Evolutionary conservation across 2,888 invertebrate genomes (phyloP), one percentile per base, ranked within the genome.

Genomic region (Cerceris ruficornis): DNA sequence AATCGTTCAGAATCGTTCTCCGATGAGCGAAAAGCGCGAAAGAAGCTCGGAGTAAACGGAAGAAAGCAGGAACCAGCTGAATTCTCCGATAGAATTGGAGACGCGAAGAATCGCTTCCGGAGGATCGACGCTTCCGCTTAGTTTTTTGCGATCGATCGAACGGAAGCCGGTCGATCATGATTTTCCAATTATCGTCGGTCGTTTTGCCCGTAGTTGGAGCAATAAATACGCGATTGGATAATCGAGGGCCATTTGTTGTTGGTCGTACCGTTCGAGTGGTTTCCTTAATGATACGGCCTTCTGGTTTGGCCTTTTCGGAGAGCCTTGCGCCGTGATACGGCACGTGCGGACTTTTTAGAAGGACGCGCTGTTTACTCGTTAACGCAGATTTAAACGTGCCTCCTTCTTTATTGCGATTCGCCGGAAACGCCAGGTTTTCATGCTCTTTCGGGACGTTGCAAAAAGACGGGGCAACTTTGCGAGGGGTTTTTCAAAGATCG

Each of bases 301-400:
- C 67, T 46, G 28, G 15, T n/a, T 41, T 55, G 78, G 69, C 62
- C 82, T 77, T 70, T 84, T 39, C 17, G 13, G 8, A 42, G 58
- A 69, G 42, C 68, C 72, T 82, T 52, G 55, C 57, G 41, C 39
- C 55, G 49, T 46, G 65, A 46, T 49, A 52, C 61, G 68, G 72
- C 74, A 81, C 78, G 82, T 74, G 71, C 65, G 46, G 61, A 50
- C 64, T 42, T 62, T 61, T 71, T 52, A 73, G 69, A 75, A 83
- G 79, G 66, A 69, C 74, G 66, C 78, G 66, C 58, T 58, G 72
- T 55, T 42, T 57, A 62, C 66, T 50, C 65, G 57, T 64, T 76
- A 61, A 60, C 69, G 43, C 68, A 74, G 59, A 59, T 70, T 54
- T 39, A 17, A 62, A 43, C 52, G 28, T 13, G 42, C 41, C 39